phyloP scores from a whole-genome alignment of 2,113 vertebrate genomes.

The Oncorhynchus keta region DNA sequence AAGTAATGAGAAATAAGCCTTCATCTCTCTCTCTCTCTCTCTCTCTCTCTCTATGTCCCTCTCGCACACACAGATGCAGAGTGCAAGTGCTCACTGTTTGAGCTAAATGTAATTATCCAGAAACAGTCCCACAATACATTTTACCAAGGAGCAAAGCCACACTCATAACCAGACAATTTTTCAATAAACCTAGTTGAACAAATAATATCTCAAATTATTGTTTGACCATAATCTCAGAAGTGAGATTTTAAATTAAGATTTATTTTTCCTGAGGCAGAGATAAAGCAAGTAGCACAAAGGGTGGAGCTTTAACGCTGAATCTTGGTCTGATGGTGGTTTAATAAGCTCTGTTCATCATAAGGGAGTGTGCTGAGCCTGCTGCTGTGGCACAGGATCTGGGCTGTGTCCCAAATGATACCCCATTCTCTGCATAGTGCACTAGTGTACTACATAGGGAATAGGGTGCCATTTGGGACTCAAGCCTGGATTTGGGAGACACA shows the following conservation, averaged over 20 bases:
- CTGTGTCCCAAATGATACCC: too few species aligned
- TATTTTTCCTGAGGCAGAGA: not conserved
- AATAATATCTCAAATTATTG: not conserved
- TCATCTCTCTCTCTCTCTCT: too few species aligned
- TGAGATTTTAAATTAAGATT: not conserved
- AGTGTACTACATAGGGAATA: too few species aligned
- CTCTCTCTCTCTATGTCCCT: too few species aligned
- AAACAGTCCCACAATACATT: constrained; percentile 1
- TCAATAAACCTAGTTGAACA: too few species aligned
- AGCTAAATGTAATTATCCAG: constrained; percentile 33
- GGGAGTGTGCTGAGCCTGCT: too few species aligned
- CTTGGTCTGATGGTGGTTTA: too few species aligned
- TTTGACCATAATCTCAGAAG: not conserved
- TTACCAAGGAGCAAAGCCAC: not conserved
- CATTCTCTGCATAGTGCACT: too few species aligned
- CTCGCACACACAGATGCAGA: too few species aligned
- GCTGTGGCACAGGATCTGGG: not conserved
- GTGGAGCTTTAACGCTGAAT: too few species aligned
- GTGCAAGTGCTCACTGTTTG: constrained; percentile 2
- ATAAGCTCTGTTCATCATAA: too few species aligned
- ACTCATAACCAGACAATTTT: not conserved
- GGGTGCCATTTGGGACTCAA: not conserved
- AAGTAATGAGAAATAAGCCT: not conserved
- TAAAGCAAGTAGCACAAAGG: too few species aligned
- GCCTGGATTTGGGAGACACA: not conserved